A percentile compares a stretch with the other conserved stretches of the same genome.
phyloP scores from a whole-genome alignment of 2,113 vertebrate genomes.

The Daphoenositta chrysoptera region DNA sequence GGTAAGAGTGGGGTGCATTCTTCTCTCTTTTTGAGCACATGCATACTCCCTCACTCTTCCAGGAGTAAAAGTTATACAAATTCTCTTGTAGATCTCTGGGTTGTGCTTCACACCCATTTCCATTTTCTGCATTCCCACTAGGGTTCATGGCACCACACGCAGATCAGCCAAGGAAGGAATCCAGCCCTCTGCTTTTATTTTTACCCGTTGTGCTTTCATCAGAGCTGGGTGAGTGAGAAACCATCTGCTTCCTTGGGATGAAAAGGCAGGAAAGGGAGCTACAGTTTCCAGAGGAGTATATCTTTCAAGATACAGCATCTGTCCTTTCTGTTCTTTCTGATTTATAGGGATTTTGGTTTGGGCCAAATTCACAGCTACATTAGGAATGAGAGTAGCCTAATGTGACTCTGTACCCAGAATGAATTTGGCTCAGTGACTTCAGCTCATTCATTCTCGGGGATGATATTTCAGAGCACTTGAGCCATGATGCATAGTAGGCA shows the following conservation, averaged over 20 bases:
- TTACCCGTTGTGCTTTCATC: neutral
- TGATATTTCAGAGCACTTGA: neutral
- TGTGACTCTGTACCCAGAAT: neutral
- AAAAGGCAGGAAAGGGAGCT: neutral
- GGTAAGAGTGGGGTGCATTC: neutral
- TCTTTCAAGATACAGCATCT: neutral
- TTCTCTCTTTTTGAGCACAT: neutral
- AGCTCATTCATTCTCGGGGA: neutral
- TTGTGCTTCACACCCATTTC: neutral
- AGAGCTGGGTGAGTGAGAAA: neutral
- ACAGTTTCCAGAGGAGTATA: neutral
- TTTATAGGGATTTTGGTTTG: neutral
- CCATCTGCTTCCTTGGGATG: neutral
- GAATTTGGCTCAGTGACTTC: neutral
- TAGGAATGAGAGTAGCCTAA: neutral
- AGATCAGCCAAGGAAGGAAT: neutral
- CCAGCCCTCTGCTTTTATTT: constrained; percentile 33
- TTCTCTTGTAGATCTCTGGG: neutral
- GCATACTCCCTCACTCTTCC: neutral
- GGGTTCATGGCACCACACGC: neutral
- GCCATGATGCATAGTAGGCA: neutral
- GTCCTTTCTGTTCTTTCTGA: neutral
- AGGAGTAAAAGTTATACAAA: neutral
- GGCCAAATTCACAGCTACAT: neutral
- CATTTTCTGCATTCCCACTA: neutral